Conservation (phyloP, 2,113 vertebrate species). For the Chinchilla lanigera region DNA sequence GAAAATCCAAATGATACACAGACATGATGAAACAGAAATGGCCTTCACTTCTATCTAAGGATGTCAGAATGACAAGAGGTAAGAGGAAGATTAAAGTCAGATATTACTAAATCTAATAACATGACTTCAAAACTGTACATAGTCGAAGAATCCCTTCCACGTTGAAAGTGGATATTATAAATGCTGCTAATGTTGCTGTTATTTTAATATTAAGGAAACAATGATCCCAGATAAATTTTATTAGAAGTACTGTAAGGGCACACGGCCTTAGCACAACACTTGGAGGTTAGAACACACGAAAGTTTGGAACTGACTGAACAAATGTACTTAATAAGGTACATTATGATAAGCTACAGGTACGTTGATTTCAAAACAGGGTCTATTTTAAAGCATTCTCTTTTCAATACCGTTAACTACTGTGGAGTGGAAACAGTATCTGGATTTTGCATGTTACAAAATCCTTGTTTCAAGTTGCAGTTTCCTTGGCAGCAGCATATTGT, state of each 20-base stretch:
- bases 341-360: not conserved
- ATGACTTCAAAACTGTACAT: conserved; percentile 26
- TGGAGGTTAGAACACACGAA: conserved; percentile 21
- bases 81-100: conserved; percentile 45
- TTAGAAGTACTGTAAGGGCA: conserved; percentile 35
- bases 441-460: conserved; percentile 77
- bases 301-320: conserved; percentile 43
- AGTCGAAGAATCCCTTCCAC: conserved; percentile 35
- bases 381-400: conserved; percentile 84
- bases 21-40: conserved; percentile 10
- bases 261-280: conserved; percentile 20
- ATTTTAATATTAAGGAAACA: conserved; percentile 43
- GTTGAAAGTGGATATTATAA: conserved; percentile 20
- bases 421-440: conserved; percentile 76
- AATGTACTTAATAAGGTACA: conserved; percentile 4
- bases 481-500: conserved; percentile 84
- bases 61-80: conserved; percentile 25
- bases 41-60: not conserved
- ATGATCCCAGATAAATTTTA: conserved; percentile 34
- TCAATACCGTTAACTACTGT: conserved; percentile 75
- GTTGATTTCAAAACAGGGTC: conserved; percentile 45
- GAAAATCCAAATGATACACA: conserved; percentile 48
- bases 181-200: not conserved
- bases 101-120: conserved; percentile 10
- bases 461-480: conserved; percentile 81